These are phyloP conservation scores for Pheosia tremula DNA, from an alignment of 2,888 invertebrate species.

Conservation along the genomic window DNA sequence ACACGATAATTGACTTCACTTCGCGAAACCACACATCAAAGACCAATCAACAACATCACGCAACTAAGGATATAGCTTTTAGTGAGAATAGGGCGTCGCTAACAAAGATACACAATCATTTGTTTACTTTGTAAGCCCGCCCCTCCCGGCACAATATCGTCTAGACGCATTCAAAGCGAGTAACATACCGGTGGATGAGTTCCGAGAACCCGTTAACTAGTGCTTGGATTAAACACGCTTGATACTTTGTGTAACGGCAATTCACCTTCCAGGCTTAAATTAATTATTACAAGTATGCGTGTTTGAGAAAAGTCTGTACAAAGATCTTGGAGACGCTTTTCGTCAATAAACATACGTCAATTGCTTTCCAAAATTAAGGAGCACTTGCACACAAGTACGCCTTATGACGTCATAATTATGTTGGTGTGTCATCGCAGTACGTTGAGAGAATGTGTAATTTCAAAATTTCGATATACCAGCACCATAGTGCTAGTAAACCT, in stretches of 20 bases:
- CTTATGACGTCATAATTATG: no score
- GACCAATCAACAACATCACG: constrained; percentile 9
- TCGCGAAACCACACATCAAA: constrained; percentile 3
- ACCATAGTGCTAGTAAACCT: no score
- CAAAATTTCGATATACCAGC: no score
- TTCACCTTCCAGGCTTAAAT: no score
- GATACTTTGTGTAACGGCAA: not conserved
- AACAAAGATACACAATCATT: constrained; percentile 43
- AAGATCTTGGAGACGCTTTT: no score
- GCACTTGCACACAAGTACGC: no score
- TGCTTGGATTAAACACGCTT: not conserved
- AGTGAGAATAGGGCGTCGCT: constrained; percentile 31
- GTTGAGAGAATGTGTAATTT: no score
- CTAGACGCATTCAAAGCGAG: constrained; percentile 60
- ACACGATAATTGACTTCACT: constrained; percentile 1
- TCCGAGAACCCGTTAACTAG: constrained; percentile 8
- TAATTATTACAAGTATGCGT: no score
- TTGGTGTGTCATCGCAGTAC: no score
- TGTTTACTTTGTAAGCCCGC: constrained; percentile 32
- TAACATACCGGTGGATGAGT: constrained; percentile 22
- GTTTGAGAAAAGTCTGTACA: no score
- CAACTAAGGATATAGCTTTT: constrained; percentile 24
- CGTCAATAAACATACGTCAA: no score
- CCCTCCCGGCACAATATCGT: constrained; percentile 57
- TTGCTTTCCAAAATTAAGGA: no score